Evolutionary conservation across 2,113 vertebrate species (phyloP), one percentile per base, ranked within the genome.

Genomic region (Baryphthengus martii): DNA sequence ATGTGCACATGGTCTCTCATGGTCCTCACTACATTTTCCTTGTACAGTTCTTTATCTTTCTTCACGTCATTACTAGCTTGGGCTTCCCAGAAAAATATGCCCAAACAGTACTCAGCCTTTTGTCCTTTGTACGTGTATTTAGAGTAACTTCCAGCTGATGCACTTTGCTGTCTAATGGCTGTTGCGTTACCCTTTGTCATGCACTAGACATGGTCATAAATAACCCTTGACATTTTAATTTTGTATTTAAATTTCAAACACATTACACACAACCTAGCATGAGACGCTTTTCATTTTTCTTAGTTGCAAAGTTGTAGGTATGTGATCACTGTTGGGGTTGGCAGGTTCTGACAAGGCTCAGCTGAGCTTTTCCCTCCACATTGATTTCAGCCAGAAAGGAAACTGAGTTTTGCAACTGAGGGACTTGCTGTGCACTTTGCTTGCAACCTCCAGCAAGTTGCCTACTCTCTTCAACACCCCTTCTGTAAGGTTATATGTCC

Each of bases 381-480:
- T 5, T 33, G 56, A 23, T 55, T 85, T 89, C n/a, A 58, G 21
- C 3, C 37, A 53, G 73, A 58, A 72, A 61, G 45, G 2, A 59
- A 44, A 20, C 4, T 0, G 0, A 3, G 3, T 33, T 74, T 62
- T 67, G 14, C 2, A 3, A 11, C 1, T 28, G 47, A 47, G 13
- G 52, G 33, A 66, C 9, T 11, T 66, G 9, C 25, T 45, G 33
- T 33, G 50, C 17, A 2, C 20, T 75, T 29, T 8, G 1, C 11
- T 42, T 81, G 33, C 24, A 66, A 55, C 24, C n/a, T 25, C 35
- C 11, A 74, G 18, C 42, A 79, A 61, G 11, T 55, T 70, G 56
- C 24, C 13, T 47, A 10, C 6, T 53, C 23, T 73, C 17, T 6
- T 83, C 28, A 73, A 37, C 10, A 26, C 4, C 31, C 7, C 12